Evolutionary conservation across 2,888 invertebrate species (phyloP).

Genomic region (Dryobotodes eremita): DNA sequence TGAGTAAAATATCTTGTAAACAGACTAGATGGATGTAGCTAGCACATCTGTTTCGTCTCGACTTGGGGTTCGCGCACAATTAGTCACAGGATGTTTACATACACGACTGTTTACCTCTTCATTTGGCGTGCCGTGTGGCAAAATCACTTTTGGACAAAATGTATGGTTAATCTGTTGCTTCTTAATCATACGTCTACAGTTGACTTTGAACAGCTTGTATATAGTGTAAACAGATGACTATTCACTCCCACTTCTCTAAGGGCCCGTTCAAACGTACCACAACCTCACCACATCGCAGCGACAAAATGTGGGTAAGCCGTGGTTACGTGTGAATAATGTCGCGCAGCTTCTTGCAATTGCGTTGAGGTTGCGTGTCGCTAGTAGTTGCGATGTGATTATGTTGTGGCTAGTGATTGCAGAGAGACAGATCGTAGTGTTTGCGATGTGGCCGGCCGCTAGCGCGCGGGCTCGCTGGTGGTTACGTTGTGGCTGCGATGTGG

Average conservation of each 20-base stretch:
- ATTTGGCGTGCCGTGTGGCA: slow-evolving; percentile 46
- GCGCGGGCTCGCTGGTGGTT: too few species aligned
- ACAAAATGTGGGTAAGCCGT: neutral
- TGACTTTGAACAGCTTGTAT: neutral
- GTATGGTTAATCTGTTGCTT: slow-evolving; percentile 23
- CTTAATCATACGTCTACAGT: neutral
- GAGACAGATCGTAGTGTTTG: neutral
- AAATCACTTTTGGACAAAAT: slow-evolving; percentile 40
- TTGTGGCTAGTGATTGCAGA: too few species aligned
- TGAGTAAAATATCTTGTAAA: slow-evolving; percentile 73
- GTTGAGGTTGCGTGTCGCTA: neutral
- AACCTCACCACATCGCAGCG: neutral
- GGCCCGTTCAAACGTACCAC: neutral
- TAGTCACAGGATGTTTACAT: slow-evolving; percentile 85
- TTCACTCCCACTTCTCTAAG: neutral
- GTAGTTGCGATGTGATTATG: neutral
- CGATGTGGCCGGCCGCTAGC: too few species aligned
- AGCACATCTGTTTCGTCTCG: slow-evolving; percentile 82
- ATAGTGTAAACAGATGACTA: neutral
- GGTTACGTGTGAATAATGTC: neutral
- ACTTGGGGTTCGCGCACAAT: slow-evolving; percentile 72
- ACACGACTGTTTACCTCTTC: slow-evolving; percentile 70
- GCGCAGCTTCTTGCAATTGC: neutral
- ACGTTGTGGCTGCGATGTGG: neutral
- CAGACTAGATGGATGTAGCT: slow-evolving; percentile 75